Percentiles rank a stretch among this genome's conserved stretches.
These are phyloP conservation scores for Drosophila subsilvestris DNA, from an alignment of 2,888 invertebrate species.

Conservation along the genomic window DNA sequence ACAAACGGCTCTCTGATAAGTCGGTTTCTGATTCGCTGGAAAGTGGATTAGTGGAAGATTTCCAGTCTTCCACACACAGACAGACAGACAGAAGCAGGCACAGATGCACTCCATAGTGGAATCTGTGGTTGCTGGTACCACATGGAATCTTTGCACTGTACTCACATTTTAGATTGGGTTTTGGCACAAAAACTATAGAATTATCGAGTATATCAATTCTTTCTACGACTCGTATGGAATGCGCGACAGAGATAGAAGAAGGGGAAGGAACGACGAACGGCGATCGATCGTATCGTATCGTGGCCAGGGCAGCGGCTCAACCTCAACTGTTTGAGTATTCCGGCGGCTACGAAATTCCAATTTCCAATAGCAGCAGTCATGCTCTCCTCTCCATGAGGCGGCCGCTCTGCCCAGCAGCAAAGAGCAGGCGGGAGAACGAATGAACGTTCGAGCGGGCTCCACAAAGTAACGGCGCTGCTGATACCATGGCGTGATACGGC, in stretches of 20 bases:
- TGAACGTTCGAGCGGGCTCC: slow-evolving; percentile 15
- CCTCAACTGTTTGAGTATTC: slow-evolving; percentile 42
- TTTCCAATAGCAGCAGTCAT: slow-evolving; percentile 70
- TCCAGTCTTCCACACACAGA: slow-evolving; percentile 25
- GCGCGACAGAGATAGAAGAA: slow-evolving; percentile 20
- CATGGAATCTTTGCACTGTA: slow-evolving; percentile 3
- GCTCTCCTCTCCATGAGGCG: slow-evolving; percentile 27
- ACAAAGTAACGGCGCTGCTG: slow-evolving; percentile 60
- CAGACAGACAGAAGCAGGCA: slow-evolving; percentile 5
- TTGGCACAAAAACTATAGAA: not conserved
- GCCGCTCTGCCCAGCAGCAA: slow-evolving; percentile 26
- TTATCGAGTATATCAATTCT: not conserved
- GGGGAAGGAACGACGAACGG: slow-evolving; percentile 18
- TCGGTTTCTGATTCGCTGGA: slow-evolving; percentile 45
- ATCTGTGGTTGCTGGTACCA: not conserved
- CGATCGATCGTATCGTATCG: slow-evolving; percentile 22
- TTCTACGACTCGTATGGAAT: slow-evolving; percentile 13
- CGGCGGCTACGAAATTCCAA: slow-evolving; percentile 58
- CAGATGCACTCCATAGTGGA: not conserved
- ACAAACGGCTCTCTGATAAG: slow-evolving; percentile 64
- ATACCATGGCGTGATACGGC: slow-evolving; percentile 67
- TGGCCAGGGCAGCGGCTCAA: slow-evolving; percentile 67
- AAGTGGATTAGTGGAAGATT: slow-evolving; percentile 17
- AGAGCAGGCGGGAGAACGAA: slow-evolving; percentile 23
- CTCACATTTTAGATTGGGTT: slow-evolving; percentile 4